Evolutionary conservation across 2,797 vertebrate genomes (phyloP), one percentile per base, ranked within the genome.

Genomic region (Galago senegalensis): DNA sequence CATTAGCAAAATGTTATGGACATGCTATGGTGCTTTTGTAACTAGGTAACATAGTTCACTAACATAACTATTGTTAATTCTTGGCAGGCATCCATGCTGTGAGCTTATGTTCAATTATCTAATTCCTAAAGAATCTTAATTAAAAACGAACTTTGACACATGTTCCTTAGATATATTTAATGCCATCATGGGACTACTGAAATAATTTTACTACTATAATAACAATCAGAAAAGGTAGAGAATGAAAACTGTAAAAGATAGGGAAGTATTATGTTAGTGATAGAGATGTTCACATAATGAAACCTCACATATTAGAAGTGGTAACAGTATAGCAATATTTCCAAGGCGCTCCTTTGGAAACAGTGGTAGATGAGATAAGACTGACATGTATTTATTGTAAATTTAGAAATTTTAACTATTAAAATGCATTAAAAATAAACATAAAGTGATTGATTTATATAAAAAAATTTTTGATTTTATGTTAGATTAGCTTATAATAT

Each of bases 121-220:
- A 96, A 96, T 87, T 89, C 84, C n/a, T 84, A 81, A 97, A 89
- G 89, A 97, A 97, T 97, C 72, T 97, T 97, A 98, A 97, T 97
- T 97, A 82, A 94, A 97, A 97, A 89, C 31, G 67, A 93, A 96
- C 75, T 60, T 94, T 49, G 4, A 43, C 83, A 94, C 96, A 65
- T 94, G 75, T 89, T 96, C 77, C 69, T 84, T 70, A 77, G 70
- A 89, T 84, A n/a, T 43, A 88, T 93, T 97, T 91, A 94, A 87
- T 95, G 73, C 56, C 93, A 69, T 94, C 72, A 60, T 89, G 83
- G 73, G 91, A 69, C 69, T 53, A 88, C 29, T 63, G 46, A 97
- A 97, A 84, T 84, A 89, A 56, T 67, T 83, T 86, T 91, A 37
- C 27, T 88, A 31, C 63, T 80, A 49, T 72, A 16, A 61, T 82